These are phyloP conservation scores for Apis cerana DNA, from an alignment of 1,140 invertebrate genomes.

Conservation along the genomic window DNA sequence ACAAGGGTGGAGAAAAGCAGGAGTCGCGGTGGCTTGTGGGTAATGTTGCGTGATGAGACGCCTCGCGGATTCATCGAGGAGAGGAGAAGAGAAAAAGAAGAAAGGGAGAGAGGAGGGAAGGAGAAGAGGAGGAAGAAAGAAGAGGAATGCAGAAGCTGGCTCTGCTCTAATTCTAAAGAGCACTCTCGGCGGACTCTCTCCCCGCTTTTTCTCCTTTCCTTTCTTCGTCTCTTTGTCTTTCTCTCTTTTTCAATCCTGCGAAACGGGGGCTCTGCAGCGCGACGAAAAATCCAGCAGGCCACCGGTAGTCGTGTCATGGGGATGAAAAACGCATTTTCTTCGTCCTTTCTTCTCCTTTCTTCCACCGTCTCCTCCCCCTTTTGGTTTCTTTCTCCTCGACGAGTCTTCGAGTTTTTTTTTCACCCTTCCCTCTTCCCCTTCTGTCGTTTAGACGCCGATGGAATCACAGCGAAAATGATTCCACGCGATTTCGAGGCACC, in stretches of 20 bases:
- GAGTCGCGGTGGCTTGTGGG: slow-evolving; percentile 68
- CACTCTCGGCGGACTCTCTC: slow-evolving; percentile 68
- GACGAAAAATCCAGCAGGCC: slow-evolving; percentile 58
- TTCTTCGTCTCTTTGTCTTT: slow-evolving; percentile 57
- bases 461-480: slow-evolving; percentile 40
- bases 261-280: slow-evolving; percentile 47
- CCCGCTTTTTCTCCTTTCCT: slow-evolving; percentile 42
- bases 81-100: slow-evolving; percentile 59
- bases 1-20: slow-evolving; percentile 43
- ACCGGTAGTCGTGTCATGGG: slow-evolving; percentile 52
- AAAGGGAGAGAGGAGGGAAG: slow-evolving; percentile 45
- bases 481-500: slow-evolving; percentile 21
- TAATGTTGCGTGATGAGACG: slow-evolving; percentile 81
- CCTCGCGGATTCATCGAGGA: slow-evolving; percentile 78
- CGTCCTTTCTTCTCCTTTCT: slow-evolving; percentile 26
- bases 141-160: slow-evolving; percentile 62
- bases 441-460: slow-evolving; percentile 21
- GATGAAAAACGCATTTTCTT: slow-evolving; percentile 68
- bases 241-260: slow-evolving; percentile 55
- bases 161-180: slow-evolving; percentile 75
- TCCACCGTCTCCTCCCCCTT: background rate
- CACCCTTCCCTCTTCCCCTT: background rate
- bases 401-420: background rate
- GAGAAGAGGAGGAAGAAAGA: slow-evolving; percentile 39
- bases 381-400: slow-evolving; percentile 9